phyloP scores from a whole-genome alignment of 2,113 vertebrate genomes.

The Oxygymnocypris stewartii region DNA sequence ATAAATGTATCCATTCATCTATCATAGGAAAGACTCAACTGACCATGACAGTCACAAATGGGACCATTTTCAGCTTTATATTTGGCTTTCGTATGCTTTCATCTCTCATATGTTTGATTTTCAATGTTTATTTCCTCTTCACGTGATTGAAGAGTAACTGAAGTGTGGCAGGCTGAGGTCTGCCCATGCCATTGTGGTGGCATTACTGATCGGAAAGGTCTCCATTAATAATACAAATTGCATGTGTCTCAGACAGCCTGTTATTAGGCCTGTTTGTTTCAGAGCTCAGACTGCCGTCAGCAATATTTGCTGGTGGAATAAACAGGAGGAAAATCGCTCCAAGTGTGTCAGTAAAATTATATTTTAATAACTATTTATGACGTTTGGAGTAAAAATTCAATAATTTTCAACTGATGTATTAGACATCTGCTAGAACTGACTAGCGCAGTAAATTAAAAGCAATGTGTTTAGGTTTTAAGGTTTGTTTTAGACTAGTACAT shows the following conservation, averaged over 20 bases:
- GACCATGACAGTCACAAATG: not conserved
- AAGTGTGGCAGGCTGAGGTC: constrained; percentile 34
- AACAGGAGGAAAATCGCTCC: constrained; percentile 50
- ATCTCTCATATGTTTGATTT: not conserved
- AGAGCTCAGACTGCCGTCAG: constrained; percentile 49
- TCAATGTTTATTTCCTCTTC: not conserved
- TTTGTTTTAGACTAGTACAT: not conserved
- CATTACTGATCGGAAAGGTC: constrained; percentile 19
- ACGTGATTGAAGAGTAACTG: not conserved
- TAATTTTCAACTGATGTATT: not conserved
- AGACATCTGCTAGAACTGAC: not conserved
- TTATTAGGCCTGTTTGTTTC: constrained; percentile 54
- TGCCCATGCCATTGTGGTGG: constrained; percentile 9
- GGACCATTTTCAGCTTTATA: not conserved
- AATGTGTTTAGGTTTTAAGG: not conserved
- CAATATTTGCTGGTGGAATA: constrained; percentile 34
- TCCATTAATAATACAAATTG: constrained; percentile 36
- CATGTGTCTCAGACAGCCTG: constrained; percentile 52
- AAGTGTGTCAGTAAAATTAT: constrained; percentile 54
- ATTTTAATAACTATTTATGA: constrained; percentile 60
- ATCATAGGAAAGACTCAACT: not conserved
- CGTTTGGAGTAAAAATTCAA: not conserved
- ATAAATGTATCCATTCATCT: not conserved
- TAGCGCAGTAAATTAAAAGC: not conserved
- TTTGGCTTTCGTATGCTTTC: not conserved